These are phyloP conservation scores for Myotis yumanensis DNA, from an alignment of 2,113 vertebrate species.

Conservation along the genomic window DNA sequence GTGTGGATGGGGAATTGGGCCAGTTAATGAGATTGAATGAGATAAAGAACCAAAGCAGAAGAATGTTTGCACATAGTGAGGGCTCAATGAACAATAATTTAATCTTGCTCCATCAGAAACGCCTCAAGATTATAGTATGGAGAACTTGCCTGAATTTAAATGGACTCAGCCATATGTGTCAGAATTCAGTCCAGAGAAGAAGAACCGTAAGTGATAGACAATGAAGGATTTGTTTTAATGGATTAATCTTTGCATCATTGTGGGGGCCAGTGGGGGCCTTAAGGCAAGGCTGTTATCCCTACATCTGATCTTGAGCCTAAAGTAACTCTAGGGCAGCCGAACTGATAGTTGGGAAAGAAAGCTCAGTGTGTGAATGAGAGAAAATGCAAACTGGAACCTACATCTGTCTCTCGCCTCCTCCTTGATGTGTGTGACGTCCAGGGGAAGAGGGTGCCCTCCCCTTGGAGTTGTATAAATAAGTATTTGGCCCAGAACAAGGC, in stretches of 20 bases:
- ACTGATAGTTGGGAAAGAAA: neutral
- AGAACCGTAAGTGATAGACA: neutral
- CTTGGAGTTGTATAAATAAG: neutral
- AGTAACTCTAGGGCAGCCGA: neutral
- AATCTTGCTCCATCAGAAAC: neutral
- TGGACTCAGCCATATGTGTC: neutral
- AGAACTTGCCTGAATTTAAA: neutral
- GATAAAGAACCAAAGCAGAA: neutral
- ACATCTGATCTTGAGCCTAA: neutral
- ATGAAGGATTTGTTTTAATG: neutral
- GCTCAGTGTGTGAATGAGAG: neutral
- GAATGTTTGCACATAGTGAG: neutral
- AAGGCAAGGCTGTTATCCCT: neutral
- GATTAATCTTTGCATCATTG: neutral
- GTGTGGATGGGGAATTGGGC: neutral
- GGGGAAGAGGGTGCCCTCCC: no score
- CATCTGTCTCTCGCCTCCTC: neutral
- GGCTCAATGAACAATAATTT: neutral
- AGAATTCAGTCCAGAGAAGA: neutral
- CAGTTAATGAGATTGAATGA: neutral
- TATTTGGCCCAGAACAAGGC: neutral
- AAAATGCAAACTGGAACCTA: neutral
- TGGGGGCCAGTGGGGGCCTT: neutral
- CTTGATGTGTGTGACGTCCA: neutral
- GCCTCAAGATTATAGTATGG: neutral